Evolutionary conservation across 2,113 vertebrate genomes (phyloP).

Genomic region (Vanacampus margaritifer): DNA sequence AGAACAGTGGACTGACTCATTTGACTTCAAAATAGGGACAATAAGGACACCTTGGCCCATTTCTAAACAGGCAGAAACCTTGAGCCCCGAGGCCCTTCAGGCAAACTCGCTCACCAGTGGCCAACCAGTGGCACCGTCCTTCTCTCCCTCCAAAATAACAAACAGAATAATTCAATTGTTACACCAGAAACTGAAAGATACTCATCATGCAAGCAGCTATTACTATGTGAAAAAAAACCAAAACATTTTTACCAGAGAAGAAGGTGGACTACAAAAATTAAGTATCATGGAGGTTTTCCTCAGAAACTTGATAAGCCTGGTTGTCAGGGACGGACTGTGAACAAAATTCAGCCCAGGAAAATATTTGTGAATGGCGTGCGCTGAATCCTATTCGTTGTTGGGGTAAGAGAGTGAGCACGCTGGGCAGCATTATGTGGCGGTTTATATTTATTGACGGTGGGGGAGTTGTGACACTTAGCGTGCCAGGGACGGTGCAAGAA

Average conservation of each 20-base stretch:
- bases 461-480: too few relatives aligned
- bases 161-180: slow-evolving; percentile 63
- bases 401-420: too few relatives aligned
- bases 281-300: slow-evolving; percentile 19
- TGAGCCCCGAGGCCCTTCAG: slow-evolving; percentile 42
- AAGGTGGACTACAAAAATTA: slow-evolving; percentile 52
- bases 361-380: too few relatives aligned
- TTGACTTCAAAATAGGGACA: slow-evolving; percentile 34
- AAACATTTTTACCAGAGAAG: slow-evolving; percentile 9
- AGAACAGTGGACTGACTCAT: slow-evolving; percentile 30
- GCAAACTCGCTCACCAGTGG: slow-evolving; percentile 42
- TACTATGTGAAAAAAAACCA: slow-evolving; percentile 48
- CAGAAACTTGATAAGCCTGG: too few relatives aligned
- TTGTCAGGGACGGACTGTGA: too few relatives aligned
- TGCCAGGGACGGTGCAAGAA: too few relatives aligned
- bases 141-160: slow-evolving; percentile 58
- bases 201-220: slow-evolving; percentile 45
- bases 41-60: slow-evolving; percentile 38
- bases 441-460: too few relatives aligned
- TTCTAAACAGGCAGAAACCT: slow-evolving; percentile 49
- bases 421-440: too few relatives aligned
- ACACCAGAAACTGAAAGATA: slow-evolving; percentile 39
- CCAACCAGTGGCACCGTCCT: slow-evolving; percentile 51
- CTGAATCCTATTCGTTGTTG: too few relatives aligned
- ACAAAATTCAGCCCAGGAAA: slow-evolving; percentile 18